Evolutionary conservation across 2,113 vertebrate species (phyloP).

Genomic region (Gnathonemus echidnorhynchus): DNA sequence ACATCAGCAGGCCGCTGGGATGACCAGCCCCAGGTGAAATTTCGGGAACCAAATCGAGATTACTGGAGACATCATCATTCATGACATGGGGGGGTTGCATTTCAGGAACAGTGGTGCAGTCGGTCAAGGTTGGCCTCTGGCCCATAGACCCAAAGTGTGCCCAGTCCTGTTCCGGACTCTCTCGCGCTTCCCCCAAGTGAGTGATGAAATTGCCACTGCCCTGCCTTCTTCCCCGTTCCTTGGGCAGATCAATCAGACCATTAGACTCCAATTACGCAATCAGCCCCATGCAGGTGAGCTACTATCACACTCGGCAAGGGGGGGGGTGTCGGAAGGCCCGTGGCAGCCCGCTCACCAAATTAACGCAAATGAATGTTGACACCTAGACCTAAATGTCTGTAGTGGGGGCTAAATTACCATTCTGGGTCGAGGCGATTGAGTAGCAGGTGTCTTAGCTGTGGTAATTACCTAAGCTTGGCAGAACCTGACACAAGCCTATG

Average conservation of each 20-base stretch:
- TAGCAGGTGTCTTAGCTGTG: conserved; percentile 70
- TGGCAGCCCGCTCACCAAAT: conserved; percentile 56
- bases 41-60: not conserved
- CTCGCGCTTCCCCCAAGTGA: conserved; percentile 33
- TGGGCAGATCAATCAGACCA: conserved; percentile 68
- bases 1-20: not conserved
- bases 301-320: conserved; percentile 50
- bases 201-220: conserved; percentile 52
- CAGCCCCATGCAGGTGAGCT: conserved; percentile 60
- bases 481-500: conserved; percentile 42
- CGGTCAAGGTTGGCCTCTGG: not conserved
- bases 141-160: not conserved
- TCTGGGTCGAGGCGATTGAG: conserved; percentile 69
- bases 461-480: conserved; percentile 64
- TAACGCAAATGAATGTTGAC: conserved; percentile 74
- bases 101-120: not conserved
- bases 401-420: conserved; percentile 61
- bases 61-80: not conserved
- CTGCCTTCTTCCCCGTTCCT: conserved; percentile 57
- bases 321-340: conserved; percentile 37
- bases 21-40: not conserved
- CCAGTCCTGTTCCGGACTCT: not conserved
- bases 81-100: not conserved
- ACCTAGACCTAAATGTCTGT: conserved; percentile 71
- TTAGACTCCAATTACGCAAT: conserved; percentile 69